phyloP scores from a whole-genome alignment of 2,797 vertebrate genomes.

The Momotus momota region DNA sequence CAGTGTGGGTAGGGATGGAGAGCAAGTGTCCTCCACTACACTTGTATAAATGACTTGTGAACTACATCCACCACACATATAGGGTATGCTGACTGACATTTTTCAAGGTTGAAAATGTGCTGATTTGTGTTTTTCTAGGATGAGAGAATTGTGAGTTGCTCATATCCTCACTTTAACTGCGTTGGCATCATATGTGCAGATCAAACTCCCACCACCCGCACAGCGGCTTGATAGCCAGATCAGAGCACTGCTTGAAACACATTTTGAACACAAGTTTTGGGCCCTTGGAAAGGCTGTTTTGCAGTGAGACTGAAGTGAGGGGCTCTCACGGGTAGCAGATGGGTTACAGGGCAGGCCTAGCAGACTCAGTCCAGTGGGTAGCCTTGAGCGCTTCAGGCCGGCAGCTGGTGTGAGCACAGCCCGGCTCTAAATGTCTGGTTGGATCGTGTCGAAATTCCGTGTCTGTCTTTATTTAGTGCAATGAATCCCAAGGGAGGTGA shows the following conservation, averaged over 20 bases:
- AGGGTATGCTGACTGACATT: not conserved
- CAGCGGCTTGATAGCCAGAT: not conserved
- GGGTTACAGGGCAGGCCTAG: not conserved
- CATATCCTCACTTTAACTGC: not conserved
- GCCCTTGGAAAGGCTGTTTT: not conserved
- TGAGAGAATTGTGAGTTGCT: not conserved
- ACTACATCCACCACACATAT: accelerated
- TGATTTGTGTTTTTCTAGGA: not conserved
- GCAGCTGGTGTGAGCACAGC: not conserved
- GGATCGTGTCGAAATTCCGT: conserved; percentile 19
- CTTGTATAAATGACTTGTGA: not conserved
- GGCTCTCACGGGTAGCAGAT: accelerated
- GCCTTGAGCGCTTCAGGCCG: accelerated
- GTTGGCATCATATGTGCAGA: not conserved
- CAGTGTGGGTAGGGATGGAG: not conserved
- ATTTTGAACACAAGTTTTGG: not conserved
- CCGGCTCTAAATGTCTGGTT: not conserved
- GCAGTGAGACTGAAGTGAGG: not conserved
- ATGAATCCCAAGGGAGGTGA: conserved; percentile 23
- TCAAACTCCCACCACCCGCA: not conserved
- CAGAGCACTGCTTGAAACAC: not conserved
- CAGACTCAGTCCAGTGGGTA: not conserved
- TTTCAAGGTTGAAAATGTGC: not conserved
- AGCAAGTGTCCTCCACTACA: not conserved
- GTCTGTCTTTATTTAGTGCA: conserved; percentile 19